Percentiles rank a stretch among this genome's conserved stretches.
phyloP scores from a whole-genome alignment of 30 jellyfish, hydroid and myxozoan species.

The Pseudorhiza aurosa region DNA sequence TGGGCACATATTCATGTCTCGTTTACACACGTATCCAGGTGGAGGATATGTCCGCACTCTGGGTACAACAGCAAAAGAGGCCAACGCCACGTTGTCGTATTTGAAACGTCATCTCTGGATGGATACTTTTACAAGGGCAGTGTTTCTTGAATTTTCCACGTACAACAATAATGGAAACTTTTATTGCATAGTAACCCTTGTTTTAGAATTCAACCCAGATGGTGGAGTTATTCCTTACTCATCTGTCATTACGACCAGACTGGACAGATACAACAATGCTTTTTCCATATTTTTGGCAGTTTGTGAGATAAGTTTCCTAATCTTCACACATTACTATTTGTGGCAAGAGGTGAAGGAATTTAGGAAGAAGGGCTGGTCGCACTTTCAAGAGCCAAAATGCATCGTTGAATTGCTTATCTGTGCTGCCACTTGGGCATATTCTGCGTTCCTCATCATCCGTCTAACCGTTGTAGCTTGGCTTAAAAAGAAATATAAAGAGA shows the following conservation, averaged over 20 bases:
- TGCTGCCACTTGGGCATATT: conserved; percentile 59
- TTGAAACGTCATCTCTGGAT: conserved; percentile 68
- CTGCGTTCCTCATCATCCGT: conserved; percentile 66
- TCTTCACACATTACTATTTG: conserved; percentile 64
- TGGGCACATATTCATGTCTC: conserved; percentile 24
- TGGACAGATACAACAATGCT: conserved; percentile 73
- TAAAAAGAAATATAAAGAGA: conserved; percentile 29
- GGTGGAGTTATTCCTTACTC: conserved; percentile 62
- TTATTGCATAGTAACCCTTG: conserved; percentile 60
- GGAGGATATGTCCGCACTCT: conserved; percentile 79
- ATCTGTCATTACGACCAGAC: conserved; percentile 54
- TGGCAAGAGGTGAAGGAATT: conserved; percentile 48
- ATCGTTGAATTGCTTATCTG: conserved; percentile 52
- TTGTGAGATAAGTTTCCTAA: conserved; percentile 72
- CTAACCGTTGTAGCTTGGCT: conserved; percentile 67
- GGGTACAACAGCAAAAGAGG: conserved; percentile 44
- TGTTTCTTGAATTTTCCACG: conserved; percentile 70
- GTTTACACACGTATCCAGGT: conserved; percentile 61
- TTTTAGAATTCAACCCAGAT: conserved; percentile 51
- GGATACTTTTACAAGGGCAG: conserved; percentile 74
- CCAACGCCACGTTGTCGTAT: conserved; percentile 33
- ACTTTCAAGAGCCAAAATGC: conserved; percentile 48
- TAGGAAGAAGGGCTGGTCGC: conserved; percentile 24
- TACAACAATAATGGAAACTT: conserved; percentile 81
- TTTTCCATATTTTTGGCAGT: conserved; percentile 72